Percentiles rank a stretch among this genome's conserved stretches.
Conservation (phyloP, 2,113 vertebrate genomes). For the Ranitomeya variabilis region DNA sequence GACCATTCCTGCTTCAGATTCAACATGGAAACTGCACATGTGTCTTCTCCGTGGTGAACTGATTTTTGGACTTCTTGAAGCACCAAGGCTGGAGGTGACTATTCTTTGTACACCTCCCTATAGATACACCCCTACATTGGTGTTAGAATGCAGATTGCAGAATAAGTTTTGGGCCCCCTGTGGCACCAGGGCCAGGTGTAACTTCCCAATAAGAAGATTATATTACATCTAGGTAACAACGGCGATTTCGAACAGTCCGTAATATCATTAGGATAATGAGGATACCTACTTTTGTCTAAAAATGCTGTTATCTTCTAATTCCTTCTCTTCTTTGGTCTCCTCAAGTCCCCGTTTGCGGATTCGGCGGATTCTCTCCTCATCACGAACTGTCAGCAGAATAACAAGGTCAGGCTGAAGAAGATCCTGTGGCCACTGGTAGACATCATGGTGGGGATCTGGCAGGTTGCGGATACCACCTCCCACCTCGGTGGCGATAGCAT, state of each 20-base stretch:
- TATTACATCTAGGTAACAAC: no score
- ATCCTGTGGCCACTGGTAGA: slow-evolving; percentile 88
- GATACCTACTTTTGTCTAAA: slow-evolving; percentile 84
- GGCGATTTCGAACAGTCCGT: background rate
- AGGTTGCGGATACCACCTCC: slow-evolving; percentile 76
- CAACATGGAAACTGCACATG: no score
- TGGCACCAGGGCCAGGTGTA: no score
- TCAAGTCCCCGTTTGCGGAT: slow-evolving; percentile 76
- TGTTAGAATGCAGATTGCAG: no score
- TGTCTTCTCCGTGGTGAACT: no score
- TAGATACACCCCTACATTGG: no score
- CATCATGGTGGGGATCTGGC: slow-evolving; percentile 74
- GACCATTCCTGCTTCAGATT: no score
- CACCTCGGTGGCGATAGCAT: slow-evolving; percentile 87
- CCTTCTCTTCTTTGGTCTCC: slow-evolving; percentile 82
- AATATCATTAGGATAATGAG: background rate
- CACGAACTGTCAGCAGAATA: slow-evolving; percentile 81
- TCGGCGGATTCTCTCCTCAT: slow-evolving; percentile 78
- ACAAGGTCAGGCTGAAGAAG: slow-evolving; percentile 84
- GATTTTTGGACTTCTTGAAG: no score
- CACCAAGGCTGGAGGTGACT: no score
- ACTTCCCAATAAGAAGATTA: no score
- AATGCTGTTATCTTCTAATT: slow-evolving; percentile 79
- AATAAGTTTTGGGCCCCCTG: no score
- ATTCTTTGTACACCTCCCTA: no score